A percentile compares a stretch with the other conserved stretches of the same genome.
These are phyloP conservation scores for Siniperca chuatsi DNA, from an alignment of 2,113 vertebrate genomes.

Conservation along the genomic window DNA sequence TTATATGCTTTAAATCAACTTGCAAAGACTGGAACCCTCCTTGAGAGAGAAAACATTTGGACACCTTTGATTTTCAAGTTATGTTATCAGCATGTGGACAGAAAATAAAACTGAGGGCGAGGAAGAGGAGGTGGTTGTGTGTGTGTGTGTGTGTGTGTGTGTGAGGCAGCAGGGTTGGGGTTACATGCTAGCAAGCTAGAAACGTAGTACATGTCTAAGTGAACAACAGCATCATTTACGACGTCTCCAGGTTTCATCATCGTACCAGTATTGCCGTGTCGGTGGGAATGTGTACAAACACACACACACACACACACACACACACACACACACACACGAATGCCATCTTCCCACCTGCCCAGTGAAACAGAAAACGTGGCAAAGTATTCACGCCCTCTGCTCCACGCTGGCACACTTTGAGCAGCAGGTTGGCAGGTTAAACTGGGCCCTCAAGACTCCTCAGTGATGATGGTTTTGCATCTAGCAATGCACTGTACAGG, in stretches of 20 bases:
- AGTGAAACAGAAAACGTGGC: constrained; percentile 39
- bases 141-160: background rate
- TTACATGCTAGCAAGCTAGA: constrained; percentile 6
- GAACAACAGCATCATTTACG: background rate
- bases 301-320: background rate
- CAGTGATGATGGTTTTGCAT: background rate
- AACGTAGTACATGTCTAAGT: constrained; percentile 17
- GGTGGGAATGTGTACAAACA: background rate
- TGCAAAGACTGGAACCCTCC: background rate
- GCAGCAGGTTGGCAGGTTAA: constrained; percentile 30
- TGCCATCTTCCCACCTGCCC: constrained; percentile 41
- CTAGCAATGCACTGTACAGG: background rate
- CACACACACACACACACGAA: background rate
- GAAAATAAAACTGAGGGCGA: background rate
- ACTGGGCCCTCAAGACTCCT: constrained; percentile 16
- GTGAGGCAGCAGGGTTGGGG: background rate
- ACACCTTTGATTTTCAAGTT: background rate
- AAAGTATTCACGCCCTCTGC: constrained; percentile 31
- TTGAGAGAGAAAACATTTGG: background rate
- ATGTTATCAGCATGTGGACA: background rate
- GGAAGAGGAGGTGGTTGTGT: background rate
- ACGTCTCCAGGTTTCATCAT: constrained; percentile 21
- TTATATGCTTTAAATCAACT: background rate
- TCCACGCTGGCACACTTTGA: constrained; percentile 20
- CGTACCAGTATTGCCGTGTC: background rate